Evolutionary conservation across 2,888 invertebrate species (phyloP), one percentile per base, ranked within the genome.

Genomic region (Clostera curtula): DNA sequence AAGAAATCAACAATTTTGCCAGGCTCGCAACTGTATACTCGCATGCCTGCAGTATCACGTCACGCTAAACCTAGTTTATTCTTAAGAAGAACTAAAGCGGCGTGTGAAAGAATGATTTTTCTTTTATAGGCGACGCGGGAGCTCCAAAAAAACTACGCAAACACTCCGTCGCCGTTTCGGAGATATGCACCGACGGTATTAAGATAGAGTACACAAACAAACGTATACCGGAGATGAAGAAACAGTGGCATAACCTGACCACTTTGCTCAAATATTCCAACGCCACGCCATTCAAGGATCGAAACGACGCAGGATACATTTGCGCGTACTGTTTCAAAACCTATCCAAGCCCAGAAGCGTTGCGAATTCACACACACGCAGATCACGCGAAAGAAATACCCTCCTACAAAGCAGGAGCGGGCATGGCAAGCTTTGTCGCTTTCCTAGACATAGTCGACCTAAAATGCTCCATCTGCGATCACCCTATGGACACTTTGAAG

Each of bases 51-150:
- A n/a, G n/a, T n/a, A n/a, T n/a, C n/a, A n/a, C n/a, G n/a, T n/a
- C n/a, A n/a, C n/a, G n/a, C 18, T 18, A 18, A 15, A 15, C 4
- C 15, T 6, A 15, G 5, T n/a, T 10, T 14, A 14, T 45, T 36
- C 31, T 33, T 44, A 43, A 45, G 56, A 51, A 51, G 52, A 47
- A 45, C 38, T 34, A 40, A 41, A 57, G 55, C 49, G 65, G 64
- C 68, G 58, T 67, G 67, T 77, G 69, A 76, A 70, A 66, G 61
- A 59, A 36, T 63, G 68, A 49, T 70, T 76, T 79, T 80, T 80
- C 79, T 80, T 80, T 80, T 80, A 75, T 80, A 82, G 80, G 80
- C 71, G 59, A 57, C 41, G 64, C 66, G 53, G 63, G 75, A 60
- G 66, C 66, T 44, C 49, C 62, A 48, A 75, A 74, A 69, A 74